Evolutionary conservation across 2,797 vertebrate genomes (phyloP).

Genomic region (Gila robusta): DNA sequence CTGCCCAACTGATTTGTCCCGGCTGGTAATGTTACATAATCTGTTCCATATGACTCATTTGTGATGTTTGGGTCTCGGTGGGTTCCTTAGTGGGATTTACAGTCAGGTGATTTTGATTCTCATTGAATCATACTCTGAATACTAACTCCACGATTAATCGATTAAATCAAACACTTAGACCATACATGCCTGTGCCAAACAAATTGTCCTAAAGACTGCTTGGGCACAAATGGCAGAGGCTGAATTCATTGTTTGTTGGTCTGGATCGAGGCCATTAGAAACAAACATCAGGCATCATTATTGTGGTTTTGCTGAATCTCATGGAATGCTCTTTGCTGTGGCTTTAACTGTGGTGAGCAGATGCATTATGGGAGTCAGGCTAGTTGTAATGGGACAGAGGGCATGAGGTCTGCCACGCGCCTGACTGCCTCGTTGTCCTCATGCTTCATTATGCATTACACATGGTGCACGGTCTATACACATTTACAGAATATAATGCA

Average conservation of each 20-base stretch:
- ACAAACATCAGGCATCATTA: constrained; percentile 20
- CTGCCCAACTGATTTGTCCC: neutral
- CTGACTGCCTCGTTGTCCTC: constrained; percentile 31
- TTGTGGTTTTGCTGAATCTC: constrained; percentile 11
- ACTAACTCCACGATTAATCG: neutral
- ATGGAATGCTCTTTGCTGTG: constrained; percentile 17
- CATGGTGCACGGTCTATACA: constrained; percentile 45
- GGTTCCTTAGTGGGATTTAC: neutral
- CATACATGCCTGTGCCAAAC: neutral
- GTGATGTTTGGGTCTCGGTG: neutral
- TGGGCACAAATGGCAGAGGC: neutral
- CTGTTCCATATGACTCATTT: constrained; percentile 33
- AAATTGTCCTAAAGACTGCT: neutral
- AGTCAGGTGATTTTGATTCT: neutral
- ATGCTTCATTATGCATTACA: constrained; percentile 34
- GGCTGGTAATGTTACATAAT: neutral
- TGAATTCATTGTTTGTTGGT: neutral
- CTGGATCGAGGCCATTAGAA: neutral
- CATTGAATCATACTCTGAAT: neutral
- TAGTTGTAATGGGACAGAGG: constrained; percentile 57
- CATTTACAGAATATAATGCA: constrained; percentile 35
- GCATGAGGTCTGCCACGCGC: constrained; percentile 61
- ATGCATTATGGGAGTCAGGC: constrained; percentile 47
- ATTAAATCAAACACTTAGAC: neutral
- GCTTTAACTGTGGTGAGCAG: constrained; percentile 17